Conservation (phyloP, 1,140 invertebrate genomes). For the Triops longicaudatus region DNA sequence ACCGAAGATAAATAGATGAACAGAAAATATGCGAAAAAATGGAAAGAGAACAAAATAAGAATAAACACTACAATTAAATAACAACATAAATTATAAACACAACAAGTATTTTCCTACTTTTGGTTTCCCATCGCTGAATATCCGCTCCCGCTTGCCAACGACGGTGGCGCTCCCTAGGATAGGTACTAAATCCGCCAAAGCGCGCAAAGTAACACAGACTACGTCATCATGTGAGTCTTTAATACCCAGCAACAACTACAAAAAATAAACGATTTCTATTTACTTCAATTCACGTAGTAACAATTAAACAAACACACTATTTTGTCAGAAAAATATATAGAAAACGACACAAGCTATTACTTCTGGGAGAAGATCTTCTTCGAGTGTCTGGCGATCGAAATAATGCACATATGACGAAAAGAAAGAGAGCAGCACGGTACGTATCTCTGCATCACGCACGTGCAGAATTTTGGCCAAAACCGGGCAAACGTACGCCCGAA, state of each 20-base stretch:
- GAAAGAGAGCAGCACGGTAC: conserved; percentile 57
- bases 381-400: conserved; percentile 59
- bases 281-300: too few species aligned
- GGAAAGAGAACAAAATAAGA: background rate
- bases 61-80: too few species aligned
- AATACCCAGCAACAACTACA: conserved; percentile 64
- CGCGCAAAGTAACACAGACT: conserved; percentile 64
- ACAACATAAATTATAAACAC: too few species aligned
- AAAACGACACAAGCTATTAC: conserved; percentile 38
- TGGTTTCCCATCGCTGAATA: conserved; percentile 74
- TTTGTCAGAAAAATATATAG: too few species aligned
- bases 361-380: conserved; percentile 60
- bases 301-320: too few species aligned
- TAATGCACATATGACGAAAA: conserved; percentile 59
- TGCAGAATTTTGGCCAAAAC: conserved; percentile 65
- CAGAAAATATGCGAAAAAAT: too few species aligned
- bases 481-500: conserved; percentile 59
- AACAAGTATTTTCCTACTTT: conserved; percentile 38
- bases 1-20: too few species aligned
- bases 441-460: conserved; percentile 63
- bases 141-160: conserved; percentile 63
- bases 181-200: conserved; percentile 69
- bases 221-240: conserved; percentile 70
- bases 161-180: conserved; percentile 68
- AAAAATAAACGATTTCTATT: too few species aligned